Evolutionary conservation across 2,888 invertebrate genomes (phyloP), one percentile per base, ranked within the genome.

Genomic region (Copidosoma aretas): DNA sequence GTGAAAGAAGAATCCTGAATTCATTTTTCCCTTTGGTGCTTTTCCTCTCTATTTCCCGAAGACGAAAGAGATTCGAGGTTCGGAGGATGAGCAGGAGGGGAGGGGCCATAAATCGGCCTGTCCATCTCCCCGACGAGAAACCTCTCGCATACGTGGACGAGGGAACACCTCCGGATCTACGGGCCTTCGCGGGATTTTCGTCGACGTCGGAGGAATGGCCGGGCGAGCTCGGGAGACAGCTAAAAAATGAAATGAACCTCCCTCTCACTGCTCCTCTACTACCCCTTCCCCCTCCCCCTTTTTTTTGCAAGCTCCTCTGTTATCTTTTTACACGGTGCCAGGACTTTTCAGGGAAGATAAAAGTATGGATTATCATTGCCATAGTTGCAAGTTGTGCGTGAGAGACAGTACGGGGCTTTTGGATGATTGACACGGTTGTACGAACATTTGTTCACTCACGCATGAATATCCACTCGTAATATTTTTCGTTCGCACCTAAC

Each of bases 21-120:
- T 67, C 71, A 67, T 71, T 68, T 71, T 66, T 71, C 67, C 67
- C 67, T 69, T 69, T 71, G 67, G 61, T 62, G 56, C 65, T 64
- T 63, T 71, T 64, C 64, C 64, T 61, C 65, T 60, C 60, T 67
- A 58, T 64, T 68, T 64, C 49, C 43, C 22, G 66, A 68, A 60
- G 63, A 60, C 63, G 71, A 65, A 51, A 57, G 63, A 66, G 66
- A 68, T 67, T 66, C 56, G 68, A 62, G 68, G 66, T 57, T 43
- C 62, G 24, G 22, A 43, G 60, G 21, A 4, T n/a, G n/a, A n/a
- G n/a, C 21, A 12, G n/a, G 43, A 24, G 17, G 4, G 43, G 10
- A 15, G 21, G 54, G 54, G 64, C 62, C 56, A 71, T 71, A 71
- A 71, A 71, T 71, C 71, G 67, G 64, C 67, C 62, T 57, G 61